phyloP scores from a whole-genome alignment of 2,113 vertebrate species.

The Cynocephalus volans region DNA sequence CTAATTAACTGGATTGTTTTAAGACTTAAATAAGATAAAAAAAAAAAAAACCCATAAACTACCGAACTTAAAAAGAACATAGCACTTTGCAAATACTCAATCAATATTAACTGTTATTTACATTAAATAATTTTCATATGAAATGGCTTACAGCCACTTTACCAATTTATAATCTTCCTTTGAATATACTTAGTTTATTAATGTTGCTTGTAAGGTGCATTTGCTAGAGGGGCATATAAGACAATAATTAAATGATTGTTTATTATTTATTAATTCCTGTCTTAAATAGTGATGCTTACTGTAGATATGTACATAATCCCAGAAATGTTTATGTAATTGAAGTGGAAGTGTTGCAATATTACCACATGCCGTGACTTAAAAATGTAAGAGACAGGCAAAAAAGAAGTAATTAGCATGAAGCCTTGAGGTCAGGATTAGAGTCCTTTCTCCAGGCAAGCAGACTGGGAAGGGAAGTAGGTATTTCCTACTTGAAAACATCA shows the following conservation, averaged over 20 bases:
- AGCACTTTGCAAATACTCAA: background rate
- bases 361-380: background rate
- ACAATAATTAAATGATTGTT: background rate
- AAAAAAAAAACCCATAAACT: background rate
- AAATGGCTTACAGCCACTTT: background rate
- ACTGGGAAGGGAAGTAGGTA: background rate
- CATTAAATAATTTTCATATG: background rate
- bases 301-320: background rate
- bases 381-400: background rate
- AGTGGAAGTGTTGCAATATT: background rate
- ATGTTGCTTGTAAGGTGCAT: background rate
- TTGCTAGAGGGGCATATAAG: background rate
- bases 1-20: background rate
- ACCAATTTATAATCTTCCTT: background rate
- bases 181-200: background rate
- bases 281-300: background rate
- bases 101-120: background rate
- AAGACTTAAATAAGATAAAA: background rate
- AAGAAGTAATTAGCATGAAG: background rate
- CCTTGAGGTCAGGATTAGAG: background rate
- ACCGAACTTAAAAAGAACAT: background rate
- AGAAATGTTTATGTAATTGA: background rate
- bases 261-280: background rate
- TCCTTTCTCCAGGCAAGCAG: background rate
- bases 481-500: background rate